phyloP scores from a whole-genome alignment of 2,888 invertebrate species.

The Orchesella flavescens region DNA sequence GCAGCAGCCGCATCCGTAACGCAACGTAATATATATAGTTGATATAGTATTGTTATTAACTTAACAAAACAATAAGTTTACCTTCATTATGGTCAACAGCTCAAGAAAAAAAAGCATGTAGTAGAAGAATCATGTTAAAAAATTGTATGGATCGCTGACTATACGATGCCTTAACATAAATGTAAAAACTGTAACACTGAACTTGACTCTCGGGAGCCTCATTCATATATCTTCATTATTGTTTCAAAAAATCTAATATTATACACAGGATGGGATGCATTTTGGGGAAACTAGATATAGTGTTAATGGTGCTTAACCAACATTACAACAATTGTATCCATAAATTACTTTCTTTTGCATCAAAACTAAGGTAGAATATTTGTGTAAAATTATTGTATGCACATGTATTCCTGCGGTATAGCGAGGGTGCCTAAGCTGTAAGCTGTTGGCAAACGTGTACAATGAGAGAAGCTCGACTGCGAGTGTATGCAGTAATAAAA shows the following conservation, averaged over 20 bases:
- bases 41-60: slow-evolving; percentile 4
- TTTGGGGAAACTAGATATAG: slow-evolving; percentile 38
- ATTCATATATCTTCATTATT: slow-evolving; percentile 38
- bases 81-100: slow-evolving; percentile 35
- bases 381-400: not conserved
- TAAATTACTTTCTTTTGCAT: slow-evolving; percentile 61
- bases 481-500: slow-evolving; percentile 27
- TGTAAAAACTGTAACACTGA: slow-evolving; percentile 57
- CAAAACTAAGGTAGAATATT: not conserved
- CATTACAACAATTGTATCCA: slow-evolving; percentile 20
- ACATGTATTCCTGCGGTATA: not conserved
- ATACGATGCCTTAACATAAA: slow-evolving; percentile 17
- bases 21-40: not conserved
- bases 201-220: too few species aligned
- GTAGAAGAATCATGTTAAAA: too few species aligned
- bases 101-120: not conserved
- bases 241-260: slow-evolving; percentile 10
- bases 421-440: not conserved
- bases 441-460: slow-evolving; percentile 13
- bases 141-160: slow-evolving; percentile 22
- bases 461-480: too few species aligned
- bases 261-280: not conserved
- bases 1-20: not conserved
- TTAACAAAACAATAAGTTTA: slow-evolving; percentile 40
- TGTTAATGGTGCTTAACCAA: slow-evolving; percentile 54